phyloP scores from a whole-genome alignment of 2,888 invertebrate genomes.

The Drosophila lacicola region DNA sequence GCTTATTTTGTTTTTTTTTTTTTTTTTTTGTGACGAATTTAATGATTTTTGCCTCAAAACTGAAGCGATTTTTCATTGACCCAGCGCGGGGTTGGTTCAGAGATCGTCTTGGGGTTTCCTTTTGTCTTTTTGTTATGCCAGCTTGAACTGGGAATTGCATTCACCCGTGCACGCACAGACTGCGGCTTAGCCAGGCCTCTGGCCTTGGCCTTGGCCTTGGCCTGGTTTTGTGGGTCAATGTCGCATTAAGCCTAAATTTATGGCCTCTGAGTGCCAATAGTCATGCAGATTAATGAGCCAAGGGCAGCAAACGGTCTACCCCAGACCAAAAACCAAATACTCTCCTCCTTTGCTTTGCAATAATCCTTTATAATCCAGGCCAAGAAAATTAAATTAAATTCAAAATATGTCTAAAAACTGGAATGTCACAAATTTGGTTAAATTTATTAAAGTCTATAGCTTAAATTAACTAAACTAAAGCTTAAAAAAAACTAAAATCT shows the following conservation, averaged over 20 bases:
- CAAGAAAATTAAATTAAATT: neutral
- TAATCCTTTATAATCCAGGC: neutral
- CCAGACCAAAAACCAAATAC: neutral
- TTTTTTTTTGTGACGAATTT: constrained; percentile 70
- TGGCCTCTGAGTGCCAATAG: constrained; percentile 63
- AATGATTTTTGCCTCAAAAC: constrained; percentile 80
- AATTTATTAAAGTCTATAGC: too few species aligned
- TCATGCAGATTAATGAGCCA: constrained; percentile 67
- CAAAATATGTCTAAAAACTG: neutral
- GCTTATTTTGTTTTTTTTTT: constrained; percentile 58
- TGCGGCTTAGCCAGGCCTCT: constrained; percentile 47
- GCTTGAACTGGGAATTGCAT: constrained; percentile 67
- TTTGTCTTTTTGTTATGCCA: constrained; percentile 56
- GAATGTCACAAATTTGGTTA: too few species aligned
- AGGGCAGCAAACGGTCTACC: constrained; percentile 6
- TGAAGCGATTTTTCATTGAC: constrained; percentile 76
- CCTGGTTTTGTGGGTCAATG: constrained; percentile 71
- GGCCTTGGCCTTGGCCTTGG: constrained; percentile 23
- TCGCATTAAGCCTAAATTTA: constrained; percentile 69
- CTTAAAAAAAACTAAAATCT: too few species aligned
- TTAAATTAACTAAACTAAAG: too few species aligned
- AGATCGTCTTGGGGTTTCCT: constrained; percentile 63
- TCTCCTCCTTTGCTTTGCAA: neutral
- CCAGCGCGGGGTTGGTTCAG: constrained; percentile 67
- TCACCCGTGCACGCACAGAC: constrained; percentile 64